Evolutionary conservation across 2,113 vertebrate species (phyloP).

Genomic region (Oreocharis arfaki): DNA sequence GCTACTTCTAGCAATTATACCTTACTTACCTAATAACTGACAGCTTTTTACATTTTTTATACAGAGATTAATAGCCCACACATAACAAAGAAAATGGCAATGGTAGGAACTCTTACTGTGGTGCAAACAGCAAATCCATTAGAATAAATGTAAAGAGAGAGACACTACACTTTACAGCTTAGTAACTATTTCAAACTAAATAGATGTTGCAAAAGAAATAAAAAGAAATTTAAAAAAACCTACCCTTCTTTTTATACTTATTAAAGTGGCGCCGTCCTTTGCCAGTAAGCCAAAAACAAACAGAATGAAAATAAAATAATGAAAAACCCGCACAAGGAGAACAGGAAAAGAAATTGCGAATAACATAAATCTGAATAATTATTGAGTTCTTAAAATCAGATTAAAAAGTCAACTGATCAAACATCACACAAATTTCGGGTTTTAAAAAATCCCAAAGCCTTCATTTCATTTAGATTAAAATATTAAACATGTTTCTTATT

Average conservation of each 20-base stretch:
- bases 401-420: constrained; percentile 17
- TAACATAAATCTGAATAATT: constrained; percentile 38
- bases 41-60: neutral
- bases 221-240: constrained; percentile 48
- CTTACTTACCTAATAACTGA: constrained; percentile 35
- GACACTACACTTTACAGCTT: neutral
- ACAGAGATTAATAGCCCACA: constrained; percentile 8
- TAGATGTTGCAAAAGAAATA: constrained; percentile 38
- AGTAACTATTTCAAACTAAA: constrained; percentile 26
- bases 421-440: neutral
- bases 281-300: constrained; percentile 64
- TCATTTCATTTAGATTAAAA: neutral
- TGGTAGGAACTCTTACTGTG: neutral
- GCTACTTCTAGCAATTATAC: constrained; percentile 29
- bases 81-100: neutral
- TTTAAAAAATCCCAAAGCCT: neutral
- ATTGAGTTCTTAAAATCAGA: constrained; percentile 36
- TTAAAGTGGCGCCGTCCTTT: constrained; percentile 70
- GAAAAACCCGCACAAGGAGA: constrained; percentile 49
- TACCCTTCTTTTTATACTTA: constrained; percentile 70
- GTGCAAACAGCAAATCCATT: constrained; percentile 9
- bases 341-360: constrained; percentile 12
- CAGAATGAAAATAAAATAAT: constrained; percentile 59
- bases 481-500: constrained; percentile 21
- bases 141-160: constrained; percentile 4